Percentiles rank a stretch among this genome's conserved stretches.
phyloP scores from a whole-genome alignment of 2,888 invertebrate genomes.

The Seira musarum region DNA sequence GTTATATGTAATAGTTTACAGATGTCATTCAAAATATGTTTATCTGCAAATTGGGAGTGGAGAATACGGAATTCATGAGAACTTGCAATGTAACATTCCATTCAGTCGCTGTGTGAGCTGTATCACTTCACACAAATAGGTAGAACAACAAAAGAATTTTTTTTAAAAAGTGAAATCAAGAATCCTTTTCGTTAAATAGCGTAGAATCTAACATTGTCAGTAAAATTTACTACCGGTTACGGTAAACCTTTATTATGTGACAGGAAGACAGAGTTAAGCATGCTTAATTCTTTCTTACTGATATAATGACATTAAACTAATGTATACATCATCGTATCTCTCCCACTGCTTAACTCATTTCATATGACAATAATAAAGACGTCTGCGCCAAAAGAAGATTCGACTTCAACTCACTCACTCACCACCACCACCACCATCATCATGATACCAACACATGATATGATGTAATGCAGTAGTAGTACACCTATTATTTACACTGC shows the following conservation, averaged over 20 bases:
- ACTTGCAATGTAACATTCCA: no score
- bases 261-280: constrained; percentile 42
- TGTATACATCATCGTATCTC: no score
- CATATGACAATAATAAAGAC: background rate
- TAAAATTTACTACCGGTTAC: constrained; percentile 14
- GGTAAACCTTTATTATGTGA: constrained; percentile 26
- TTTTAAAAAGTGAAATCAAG: constrained; percentile 51
- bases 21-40: no score
- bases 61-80: no score
- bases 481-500: no score
- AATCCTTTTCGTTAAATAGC: constrained; percentile 18
- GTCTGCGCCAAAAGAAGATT: background rate
- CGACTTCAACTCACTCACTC: background rate
- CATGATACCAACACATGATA: background rate
- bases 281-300: constrained; percentile 40
- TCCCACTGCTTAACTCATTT: no score
- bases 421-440: background rate
- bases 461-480: constrained; percentile 1
- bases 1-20: no score
- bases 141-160: background rate
- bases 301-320: constrained; percentile 20
- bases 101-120: no score
- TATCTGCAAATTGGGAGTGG: no score
- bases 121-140: no score
- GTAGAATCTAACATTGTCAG: constrained; percentile 10